These are phyloP conservation scores for Phytoseiulus persimilis DNA, from an alignment of 2,888 invertebrate genomes.

Conservation along the genomic window DNA sequence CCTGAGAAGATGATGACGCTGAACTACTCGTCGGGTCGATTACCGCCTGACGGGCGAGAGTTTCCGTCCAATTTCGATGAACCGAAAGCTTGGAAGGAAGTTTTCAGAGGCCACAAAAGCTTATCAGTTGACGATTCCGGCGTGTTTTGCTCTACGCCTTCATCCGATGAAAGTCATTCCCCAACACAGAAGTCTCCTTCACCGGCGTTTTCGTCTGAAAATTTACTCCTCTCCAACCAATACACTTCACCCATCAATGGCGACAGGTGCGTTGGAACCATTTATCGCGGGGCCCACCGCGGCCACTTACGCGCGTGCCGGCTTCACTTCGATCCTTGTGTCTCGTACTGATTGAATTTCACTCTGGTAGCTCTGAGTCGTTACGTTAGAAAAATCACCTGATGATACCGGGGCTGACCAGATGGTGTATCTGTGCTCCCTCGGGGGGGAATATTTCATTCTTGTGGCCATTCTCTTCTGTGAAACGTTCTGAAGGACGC, in stretches of 20 bases:
- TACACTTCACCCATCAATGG: slow-evolving; percentile 37
- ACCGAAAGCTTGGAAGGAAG: slow-evolving; percentile 49
- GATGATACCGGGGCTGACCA: too few species aligned
- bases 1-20: not conserved
- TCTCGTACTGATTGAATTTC: too few species aligned
- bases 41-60: slow-evolving; percentile 74
- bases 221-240: slow-evolving; percentile 12
- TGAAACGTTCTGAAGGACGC: too few species aligned
- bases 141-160: slow-evolving; percentile 40
- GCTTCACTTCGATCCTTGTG: too few species aligned
- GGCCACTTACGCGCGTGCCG: too few species aligned
- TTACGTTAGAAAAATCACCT: too few species aligned
- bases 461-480: too few species aligned
- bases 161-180: slow-evolving; percentile 14
- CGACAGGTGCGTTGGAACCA: not conserved
- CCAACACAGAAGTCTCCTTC: slow-evolving; percentile 23
- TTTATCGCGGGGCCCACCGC: not conserved
- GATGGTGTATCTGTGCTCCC: too few species aligned
- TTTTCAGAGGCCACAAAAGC: slow-evolving; percentile 47
- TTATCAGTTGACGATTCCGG: slow-evolving; percentile 43
- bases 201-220: slow-evolving; percentile 12
- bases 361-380: too few species aligned
- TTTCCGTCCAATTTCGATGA: slow-evolving; percentile 65
- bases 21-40: slow-evolving; percentile 54
- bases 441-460: too few species aligned